These are phyloP conservation scores for Cephalopachus bancanus DNA, from an alignment of 2,797 vertebrate species.

Conservation along the genomic window DNA sequence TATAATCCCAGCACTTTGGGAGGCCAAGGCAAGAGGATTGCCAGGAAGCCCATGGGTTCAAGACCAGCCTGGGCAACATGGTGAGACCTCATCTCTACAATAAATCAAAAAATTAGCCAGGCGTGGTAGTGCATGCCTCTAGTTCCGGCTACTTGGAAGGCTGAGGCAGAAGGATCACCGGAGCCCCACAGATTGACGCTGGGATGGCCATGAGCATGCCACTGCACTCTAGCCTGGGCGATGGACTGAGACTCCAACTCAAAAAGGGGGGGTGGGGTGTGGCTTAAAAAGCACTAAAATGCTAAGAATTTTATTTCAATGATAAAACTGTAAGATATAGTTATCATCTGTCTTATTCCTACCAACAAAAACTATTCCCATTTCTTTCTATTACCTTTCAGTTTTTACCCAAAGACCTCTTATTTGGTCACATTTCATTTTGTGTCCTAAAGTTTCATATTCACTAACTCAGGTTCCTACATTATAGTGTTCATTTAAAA, in stretches of 20 bases:
- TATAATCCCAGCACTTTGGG: too few relatives aligned
- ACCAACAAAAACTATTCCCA: background rate
- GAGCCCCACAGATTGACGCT: background rate
- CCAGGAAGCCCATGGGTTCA: background rate
- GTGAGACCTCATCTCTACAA: background rate
- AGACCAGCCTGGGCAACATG: background rate
- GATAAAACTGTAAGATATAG: background rate
- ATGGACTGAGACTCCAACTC: background rate
- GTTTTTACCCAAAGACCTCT: background rate
- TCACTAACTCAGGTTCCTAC: background rate
- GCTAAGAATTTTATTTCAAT: background rate
- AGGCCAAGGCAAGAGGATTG: background rate
- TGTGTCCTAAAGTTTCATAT: background rate
- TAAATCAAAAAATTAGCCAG: background rate
- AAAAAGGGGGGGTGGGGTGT: too few relatives aligned
- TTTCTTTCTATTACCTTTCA: background rate
- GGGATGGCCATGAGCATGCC: background rate
- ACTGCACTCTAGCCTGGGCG: background rate
- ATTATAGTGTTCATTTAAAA: background rate
- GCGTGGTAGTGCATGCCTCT: background rate
- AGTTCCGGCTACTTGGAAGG: background rate
- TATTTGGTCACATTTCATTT: background rate
- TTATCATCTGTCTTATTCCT: background rate
- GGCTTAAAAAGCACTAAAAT: background rate
- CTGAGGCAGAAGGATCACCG: background rate